Conservation (phyloP, 2,797 vertebrate genomes). For the Pseudomugil gertrudae region DNA sequence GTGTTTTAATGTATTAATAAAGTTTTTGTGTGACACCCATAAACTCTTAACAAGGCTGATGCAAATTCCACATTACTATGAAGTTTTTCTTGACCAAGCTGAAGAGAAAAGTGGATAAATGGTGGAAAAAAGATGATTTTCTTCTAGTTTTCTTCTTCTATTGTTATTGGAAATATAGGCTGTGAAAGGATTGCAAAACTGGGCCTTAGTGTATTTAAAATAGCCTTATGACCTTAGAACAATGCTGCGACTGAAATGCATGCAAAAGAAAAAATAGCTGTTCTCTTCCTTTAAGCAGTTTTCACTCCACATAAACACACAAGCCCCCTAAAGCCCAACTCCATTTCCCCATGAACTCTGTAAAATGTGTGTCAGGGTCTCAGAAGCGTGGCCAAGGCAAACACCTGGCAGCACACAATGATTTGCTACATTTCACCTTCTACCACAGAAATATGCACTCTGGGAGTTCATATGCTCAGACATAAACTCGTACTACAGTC, state of each 20-base stretch:
- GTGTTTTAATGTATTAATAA: background rate
- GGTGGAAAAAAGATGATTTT: background rate
- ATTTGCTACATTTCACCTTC: conserved; percentile 71
- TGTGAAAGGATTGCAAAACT: conserved; percentile 14
- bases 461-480: conserved; percentile 52
- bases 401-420: conserved; percentile 62
- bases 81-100: background rate
- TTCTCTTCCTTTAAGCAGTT: conserved; percentile 42
- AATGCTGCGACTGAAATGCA: conserved; percentile 19
- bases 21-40: conserved; percentile 13
- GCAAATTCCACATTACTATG: background rate
- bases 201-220: conserved; percentile 15
- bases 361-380: conserved; percentile 71
- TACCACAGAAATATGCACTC: conserved; percentile 69
- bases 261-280: conserved; percentile 10
- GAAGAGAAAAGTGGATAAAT: conserved; percentile 17
- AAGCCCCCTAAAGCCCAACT: conserved; percentile 38
- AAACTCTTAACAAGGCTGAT: background rate
- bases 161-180: conserved; percentile 11
- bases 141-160: background rate
- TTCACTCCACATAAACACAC: conserved; percentile 34
- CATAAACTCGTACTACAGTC: conserved; percentile 44
- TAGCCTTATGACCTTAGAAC: conserved; percentile 13
- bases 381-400: conserved; percentile 72
- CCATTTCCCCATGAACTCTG: conserved; percentile 52